Evolutionary conservation across 2,113 vertebrate species (phyloP).

Genomic region (Centropus unirufus): DNA sequence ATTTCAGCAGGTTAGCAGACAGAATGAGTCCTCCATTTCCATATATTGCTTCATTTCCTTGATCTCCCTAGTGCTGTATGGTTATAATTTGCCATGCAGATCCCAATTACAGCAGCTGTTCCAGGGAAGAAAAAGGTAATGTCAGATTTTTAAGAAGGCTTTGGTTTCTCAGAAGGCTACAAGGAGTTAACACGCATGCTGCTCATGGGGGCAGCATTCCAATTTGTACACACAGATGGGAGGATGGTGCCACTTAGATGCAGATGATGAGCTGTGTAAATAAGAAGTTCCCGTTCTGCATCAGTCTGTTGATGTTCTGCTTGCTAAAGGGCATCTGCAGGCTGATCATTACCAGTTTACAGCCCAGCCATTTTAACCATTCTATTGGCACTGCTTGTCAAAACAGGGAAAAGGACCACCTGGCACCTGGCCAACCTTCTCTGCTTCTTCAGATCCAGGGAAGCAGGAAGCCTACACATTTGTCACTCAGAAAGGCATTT

Average conservation of each 20-base stretch:
- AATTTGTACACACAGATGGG: neutral
- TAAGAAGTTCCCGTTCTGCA: conserved; percentile 69
- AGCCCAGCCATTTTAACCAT: neutral
- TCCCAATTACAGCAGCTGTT: neutral
- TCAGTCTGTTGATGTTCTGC: conserved; percentile 41
- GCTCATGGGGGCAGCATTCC: neutral
- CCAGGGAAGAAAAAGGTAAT: neutral
- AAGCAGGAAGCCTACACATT: neutral
- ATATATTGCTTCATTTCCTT: neutral
- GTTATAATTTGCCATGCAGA: neutral
- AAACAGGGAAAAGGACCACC: neutral
- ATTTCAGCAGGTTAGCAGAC: neutral
- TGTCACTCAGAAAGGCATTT: neutral
- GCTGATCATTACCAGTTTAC: conserved; percentile 31
- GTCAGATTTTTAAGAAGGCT: neutral
- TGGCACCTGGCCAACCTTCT: neutral
- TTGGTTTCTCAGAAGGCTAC: neutral
- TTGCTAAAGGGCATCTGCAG: conserved; percentile 14
- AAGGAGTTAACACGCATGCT: accelerated
- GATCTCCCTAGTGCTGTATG: neutral
- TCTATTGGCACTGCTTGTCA: conserved; percentile 23
- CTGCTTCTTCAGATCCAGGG: neutral
- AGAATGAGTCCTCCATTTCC: neutral
- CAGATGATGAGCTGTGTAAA: conserved; percentile 61
- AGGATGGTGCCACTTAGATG: neutral